Evolutionary conservation across 1,140 invertebrate species (phyloP).

Genomic region (Agrilus planipennis): DNA sequence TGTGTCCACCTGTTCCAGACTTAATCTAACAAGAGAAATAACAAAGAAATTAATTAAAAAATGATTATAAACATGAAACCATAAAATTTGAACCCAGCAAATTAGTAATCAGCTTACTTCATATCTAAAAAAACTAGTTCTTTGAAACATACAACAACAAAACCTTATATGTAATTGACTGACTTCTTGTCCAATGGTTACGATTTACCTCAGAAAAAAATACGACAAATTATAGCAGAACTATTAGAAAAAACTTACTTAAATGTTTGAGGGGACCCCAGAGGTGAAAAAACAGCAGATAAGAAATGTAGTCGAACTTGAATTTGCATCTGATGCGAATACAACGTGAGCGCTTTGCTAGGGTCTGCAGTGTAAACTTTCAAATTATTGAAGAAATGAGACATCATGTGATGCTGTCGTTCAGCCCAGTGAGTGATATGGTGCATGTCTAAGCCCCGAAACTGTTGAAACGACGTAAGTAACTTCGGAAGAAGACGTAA

Average conservation of each 20-base stretch:
- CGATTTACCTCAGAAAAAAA: no score
- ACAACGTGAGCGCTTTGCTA: conserved; percentile 37
- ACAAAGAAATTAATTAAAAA: not conserved
- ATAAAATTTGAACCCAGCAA: not conserved
- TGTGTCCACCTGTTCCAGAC: conserved; percentile 77
- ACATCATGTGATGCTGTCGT: conserved; percentile 80
- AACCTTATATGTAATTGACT: no score
- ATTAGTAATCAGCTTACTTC: not conserved
- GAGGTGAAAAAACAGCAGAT: conserved; percentile 80
- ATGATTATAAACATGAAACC: not conserved
- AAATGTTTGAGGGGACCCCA: conserved; percentile 80
- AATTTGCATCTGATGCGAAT: conserved; percentile 80
- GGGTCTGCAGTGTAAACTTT: conserved; percentile 44
- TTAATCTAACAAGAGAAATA: conserved; percentile 47
- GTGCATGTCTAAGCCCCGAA: conserved; percentile 69
- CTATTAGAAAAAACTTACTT: conserved; percentile 38
- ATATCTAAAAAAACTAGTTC: no score
- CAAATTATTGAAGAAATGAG: conserved; percentile 80
- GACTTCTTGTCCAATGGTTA: no score
- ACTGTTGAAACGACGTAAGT: conserved; percentile 82
- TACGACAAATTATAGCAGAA: no score
- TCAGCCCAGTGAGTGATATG: conserved; percentile 82
- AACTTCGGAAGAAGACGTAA: conserved; percentile 78
- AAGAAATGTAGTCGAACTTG: conserved; percentile 85
- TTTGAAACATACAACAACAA: no score